Evolutionary conservation across 2,888 invertebrate genomes (phyloP), one percentile per base, ranked within the genome.

Genomic region (Habrosyne pyritoides): DNA sequence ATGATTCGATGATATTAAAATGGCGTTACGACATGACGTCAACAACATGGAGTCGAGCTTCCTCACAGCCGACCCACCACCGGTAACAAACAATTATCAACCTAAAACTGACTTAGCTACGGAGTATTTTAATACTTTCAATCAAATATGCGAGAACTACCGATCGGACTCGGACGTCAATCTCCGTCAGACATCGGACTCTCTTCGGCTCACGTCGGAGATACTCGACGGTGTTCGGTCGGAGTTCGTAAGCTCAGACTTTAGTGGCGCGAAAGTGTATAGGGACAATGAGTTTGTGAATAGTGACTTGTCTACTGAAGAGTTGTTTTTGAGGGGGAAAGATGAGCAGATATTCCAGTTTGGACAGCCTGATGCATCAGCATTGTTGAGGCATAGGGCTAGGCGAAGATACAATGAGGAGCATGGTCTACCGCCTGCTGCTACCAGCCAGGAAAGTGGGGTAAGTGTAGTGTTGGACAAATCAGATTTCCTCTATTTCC

Each of bases 341-440:
- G 90, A 91, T 18, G 88, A 91, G 26, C 87, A 87, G 71, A 81
- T 90, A 63, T 92, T 91, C 59, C 87, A 87, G 67, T 92, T 92
- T 47, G 95, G 95, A 61, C 95, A 95, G 73, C 95, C 95, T 1
- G 92, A 92, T 52, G 90, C 92, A 18, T 88, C 91, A 72, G 94
- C 89, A 79, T 83, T 93, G 78, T 91, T 94, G 67, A 84, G 85
- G 85, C 94, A 86, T 67, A 78, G 85, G 64, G 93, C 91, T 54
- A 71, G 89, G 61, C 77, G 91, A 76, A 82, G 90, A 76, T 90
- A 79, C 57, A 83, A 89, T 26, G 91, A 90, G 71, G 91, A 91
- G 75, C 86, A 86, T 42, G 91, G 91, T 24, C 91, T 88, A 63
- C 86, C 84, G 28, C 89, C 87, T 10, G 71, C 86, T 0, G 84